Conservation (phyloP, 1,140 invertebrate genomes). For the Drosophila subobscura region DNA sequence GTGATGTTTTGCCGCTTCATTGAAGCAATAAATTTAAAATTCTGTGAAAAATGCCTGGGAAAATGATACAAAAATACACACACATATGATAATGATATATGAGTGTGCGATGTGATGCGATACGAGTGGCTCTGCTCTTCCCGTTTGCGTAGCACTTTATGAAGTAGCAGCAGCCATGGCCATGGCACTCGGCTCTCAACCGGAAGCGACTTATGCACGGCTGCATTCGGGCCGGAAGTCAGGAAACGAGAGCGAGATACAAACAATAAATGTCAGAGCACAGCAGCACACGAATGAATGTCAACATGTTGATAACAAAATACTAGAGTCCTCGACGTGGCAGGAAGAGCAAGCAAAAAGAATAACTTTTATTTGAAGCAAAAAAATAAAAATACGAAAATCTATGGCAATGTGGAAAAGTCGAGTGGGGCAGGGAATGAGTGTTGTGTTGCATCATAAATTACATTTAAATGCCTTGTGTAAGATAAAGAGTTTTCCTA, state of each 20-base stretch:
- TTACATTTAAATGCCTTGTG: slow-evolving; percentile 13
- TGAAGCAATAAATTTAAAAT: slow-evolving; percentile 75
- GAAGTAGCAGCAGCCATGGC: slow-evolving; percentile 5
- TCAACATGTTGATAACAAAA: slow-evolving; percentile 80
- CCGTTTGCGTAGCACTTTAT: slow-evolving; percentile 36
- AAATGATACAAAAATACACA: slow-evolving; percentile 44
- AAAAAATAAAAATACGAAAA: slow-evolving; percentile 26
- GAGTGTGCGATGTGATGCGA: background rate
- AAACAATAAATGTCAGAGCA: slow-evolving; percentile 6
- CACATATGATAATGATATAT: slow-evolving; percentile 64
- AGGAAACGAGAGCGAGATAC: slow-evolving; percentile 16
- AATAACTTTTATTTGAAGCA: slow-evolving; percentile 42
- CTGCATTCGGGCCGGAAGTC: slow-evolving; percentile 69
- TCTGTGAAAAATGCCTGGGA: slow-evolving; percentile 46
- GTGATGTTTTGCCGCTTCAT: slow-evolving; percentile 57
- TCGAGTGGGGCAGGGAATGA: slow-evolving; percentile 5
- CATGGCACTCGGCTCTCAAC: slow-evolving; percentile 45
- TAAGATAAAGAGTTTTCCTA: background rate
- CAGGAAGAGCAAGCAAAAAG: slow-evolving; percentile 17
- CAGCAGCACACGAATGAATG: slow-evolving; percentile 53
- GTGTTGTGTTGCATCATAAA: slow-evolving; percentile 35
- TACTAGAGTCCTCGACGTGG: slow-evolving; percentile 19
- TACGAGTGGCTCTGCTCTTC: background rate
- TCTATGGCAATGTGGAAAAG: background rate
- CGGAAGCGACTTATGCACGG: slow-evolving; percentile 74